Base-by-base conservation (phyloP, 2,113 vertebrate species). In the Orthonyx spaldingii region DNA sequence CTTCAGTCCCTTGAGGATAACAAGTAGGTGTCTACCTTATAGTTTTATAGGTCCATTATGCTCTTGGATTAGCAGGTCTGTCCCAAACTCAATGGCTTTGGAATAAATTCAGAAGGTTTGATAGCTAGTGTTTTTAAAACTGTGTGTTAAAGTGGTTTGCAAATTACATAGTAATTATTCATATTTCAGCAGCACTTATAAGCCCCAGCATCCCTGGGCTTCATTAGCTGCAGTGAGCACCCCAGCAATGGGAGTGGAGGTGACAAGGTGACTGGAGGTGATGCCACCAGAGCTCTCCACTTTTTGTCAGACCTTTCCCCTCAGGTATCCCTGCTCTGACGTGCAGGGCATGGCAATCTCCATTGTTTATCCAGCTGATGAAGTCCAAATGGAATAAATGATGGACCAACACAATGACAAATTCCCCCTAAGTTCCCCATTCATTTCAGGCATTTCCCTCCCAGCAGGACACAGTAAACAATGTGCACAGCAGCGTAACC, bases 1-100 rank as follows among this genome's bases (percentile, higher is more conserved):
- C 50, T 89, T 86, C 11, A 3, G 60, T 89, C 30, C 39, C 89
- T 60, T 59, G 59, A 81, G 64, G 33, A 85, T 87, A 84, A 80
- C 59, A 88, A 84, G 35, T 63, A 77, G 59, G 39, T 55, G 66
- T 84, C 46, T 65, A 26, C 84, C 66, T 91, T 63, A 57, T 19
- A 22, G 12, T 65, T 88, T 94, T 92, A 35, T 61, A 77, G 18
- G 20, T 47, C 75, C 21, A 35, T 92, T 86, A 65, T 42, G 11
- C 63, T 85, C 60, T 91, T 83, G n/a, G n/a, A 90, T 88, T 83
- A 93, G 53, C 70, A 90, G 75, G n/a, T 86, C 42, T 42, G 63
- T 81, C 32, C 47, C 82, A 85, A 53, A 64, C 11, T 83, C 79
- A 71, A 52, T 64, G 59, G 18, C 50, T 81, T 88, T 86, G 59